phyloP scores from a whole-genome alignment of 2,888 invertebrate genomes.

The Macrophya alboannulata region DNA sequence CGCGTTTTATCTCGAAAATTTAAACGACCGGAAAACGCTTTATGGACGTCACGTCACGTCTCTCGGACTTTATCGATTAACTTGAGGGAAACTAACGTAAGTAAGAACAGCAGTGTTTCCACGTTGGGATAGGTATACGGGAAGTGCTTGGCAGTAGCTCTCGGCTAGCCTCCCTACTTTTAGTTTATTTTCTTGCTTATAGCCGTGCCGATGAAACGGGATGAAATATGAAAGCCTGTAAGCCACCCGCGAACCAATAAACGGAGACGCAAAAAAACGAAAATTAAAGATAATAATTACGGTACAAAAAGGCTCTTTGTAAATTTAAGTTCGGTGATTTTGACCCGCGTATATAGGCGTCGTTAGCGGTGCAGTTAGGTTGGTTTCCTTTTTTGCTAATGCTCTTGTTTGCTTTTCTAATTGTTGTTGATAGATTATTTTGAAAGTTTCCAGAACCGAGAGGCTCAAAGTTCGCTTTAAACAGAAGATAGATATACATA shows the following conservation, averaged over 20 bases:
- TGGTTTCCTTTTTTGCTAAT: background rate
- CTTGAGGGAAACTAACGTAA: conserved; percentile 22
- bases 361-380: background rate
- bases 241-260: conserved; percentile 34
- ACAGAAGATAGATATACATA: background rate
- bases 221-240: conserved; percentile 44
- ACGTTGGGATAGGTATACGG: conserved; percentile 11
- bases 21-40: background rate
- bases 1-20: background rate
- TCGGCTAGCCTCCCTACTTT: conserved; percentile 26
- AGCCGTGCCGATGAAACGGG: conserved; percentile 39
- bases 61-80: conserved; percentile 51
- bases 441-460: conserved; percentile 8
- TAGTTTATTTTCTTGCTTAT: conserved; percentile 50
- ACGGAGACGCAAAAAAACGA: background rate
- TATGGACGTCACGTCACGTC: background rate
- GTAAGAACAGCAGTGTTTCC: conserved; percentile 19
- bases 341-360: background rate
- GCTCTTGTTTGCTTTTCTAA: conserved; percentile 42
- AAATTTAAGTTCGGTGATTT: conserved; percentile 40
- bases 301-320: conserved; percentile 40
- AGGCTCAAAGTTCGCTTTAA: background rate
- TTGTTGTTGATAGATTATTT: conserved; percentile 35
- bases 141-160: background rate
- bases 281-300: background rate